Evolutionary conservation across 2,113 vertebrate species (phyloP).

Genomic region (Mirounga angustirostris): DNA sequence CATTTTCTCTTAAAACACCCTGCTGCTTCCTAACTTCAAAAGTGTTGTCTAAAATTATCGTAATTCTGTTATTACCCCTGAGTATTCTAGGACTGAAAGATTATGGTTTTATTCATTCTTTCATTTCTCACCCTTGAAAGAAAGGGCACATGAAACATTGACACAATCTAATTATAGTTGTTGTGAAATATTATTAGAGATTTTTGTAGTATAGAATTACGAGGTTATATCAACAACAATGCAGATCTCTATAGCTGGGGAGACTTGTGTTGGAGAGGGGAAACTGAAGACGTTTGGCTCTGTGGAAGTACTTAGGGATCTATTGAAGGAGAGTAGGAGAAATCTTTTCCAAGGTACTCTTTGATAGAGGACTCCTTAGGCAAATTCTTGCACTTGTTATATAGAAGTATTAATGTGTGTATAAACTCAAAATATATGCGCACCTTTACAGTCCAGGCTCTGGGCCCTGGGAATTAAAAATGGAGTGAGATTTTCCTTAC

Average conservation of each 20-base stretch:
- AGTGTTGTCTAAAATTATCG: constrained; percentile 13
- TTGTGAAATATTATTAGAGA: not conserved
- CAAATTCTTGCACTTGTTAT: not conserved
- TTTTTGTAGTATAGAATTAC: not conserved
- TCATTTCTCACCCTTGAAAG: constrained; percentile 25
- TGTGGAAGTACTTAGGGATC: not conserved
- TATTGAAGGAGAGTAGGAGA: not conserved
- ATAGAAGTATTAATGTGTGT: not conserved
- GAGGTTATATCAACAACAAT: not conserved
- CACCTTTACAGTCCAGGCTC: not conserved
- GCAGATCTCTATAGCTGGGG: not conserved
- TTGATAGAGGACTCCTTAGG: not conserved
- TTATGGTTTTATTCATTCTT: not conserved
- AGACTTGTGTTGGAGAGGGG: not conserved
- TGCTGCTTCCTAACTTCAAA: constrained; percentile 5
- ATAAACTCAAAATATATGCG: not conserved
- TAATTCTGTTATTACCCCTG: not conserved
- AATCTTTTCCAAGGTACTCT: not conserved
- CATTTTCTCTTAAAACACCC: constrained; percentile 18
- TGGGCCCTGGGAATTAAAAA: not conserved
- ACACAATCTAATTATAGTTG: not conserved
- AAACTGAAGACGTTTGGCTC: not conserved
- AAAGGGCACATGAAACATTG: constrained; percentile 10
- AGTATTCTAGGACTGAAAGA: not conserved
- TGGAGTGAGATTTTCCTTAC: not conserved